A percentile compares a stretch with the other conserved stretches of the same genome.
These are phyloP conservation scores for Phalanger gymnotis DNA, from an alignment of 2,797 vertebrate genomes.

Conservation along the genomic window DNA sequence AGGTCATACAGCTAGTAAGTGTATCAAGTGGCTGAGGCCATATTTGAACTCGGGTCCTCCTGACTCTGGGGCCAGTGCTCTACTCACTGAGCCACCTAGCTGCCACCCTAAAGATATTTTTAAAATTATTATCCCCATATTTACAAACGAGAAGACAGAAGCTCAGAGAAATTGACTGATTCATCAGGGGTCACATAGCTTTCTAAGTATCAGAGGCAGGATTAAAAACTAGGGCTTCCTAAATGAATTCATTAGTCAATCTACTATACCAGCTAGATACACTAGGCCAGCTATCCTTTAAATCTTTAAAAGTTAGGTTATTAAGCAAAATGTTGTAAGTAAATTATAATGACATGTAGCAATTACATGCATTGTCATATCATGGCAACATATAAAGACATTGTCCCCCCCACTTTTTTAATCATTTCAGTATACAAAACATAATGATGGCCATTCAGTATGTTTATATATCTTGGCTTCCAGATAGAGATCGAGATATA, in stretches of 20 bases:
- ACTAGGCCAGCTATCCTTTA: background rate
- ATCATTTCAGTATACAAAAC: background rate
- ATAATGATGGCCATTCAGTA: background rate
- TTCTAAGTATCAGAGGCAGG: background rate
- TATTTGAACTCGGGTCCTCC: too few species aligned
- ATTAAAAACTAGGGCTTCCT: background rate
- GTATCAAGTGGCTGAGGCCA: too few species aligned
- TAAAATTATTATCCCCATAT: background rate
- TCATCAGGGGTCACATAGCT: background rate
- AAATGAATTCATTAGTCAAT: background rate
- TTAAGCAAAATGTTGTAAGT: background rate
- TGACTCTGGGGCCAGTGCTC: too few species aligned
- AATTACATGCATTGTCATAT: background rate
- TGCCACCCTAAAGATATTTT: background rate
- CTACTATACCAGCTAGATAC: background rate
- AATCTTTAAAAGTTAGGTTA: conserved; percentile 9
- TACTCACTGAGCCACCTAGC: too few species aligned
- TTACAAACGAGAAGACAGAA: background rate
- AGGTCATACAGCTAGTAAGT: too few species aligned
- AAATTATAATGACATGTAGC: background rate
- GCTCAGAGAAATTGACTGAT: background rate
- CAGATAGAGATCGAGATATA: background rate
- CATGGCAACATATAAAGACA: background rate
- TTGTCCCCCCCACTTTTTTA: background rate
- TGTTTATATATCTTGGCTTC: background rate